Conservation (phyloP, 2,888 invertebrate species). For the Eudemis profundana region DNA sequence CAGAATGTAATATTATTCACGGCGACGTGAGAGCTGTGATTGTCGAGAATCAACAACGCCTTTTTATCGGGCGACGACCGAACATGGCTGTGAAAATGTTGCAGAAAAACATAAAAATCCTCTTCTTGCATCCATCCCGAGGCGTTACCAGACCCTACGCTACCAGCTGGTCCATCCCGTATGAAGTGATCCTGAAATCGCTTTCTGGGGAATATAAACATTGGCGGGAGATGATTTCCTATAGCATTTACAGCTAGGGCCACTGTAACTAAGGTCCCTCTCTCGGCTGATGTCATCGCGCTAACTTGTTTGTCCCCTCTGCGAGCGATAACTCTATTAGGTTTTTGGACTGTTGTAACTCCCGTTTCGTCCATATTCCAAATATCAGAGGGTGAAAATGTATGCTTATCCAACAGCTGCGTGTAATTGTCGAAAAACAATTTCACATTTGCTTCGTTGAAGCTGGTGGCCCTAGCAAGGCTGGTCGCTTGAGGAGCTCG, state of each 20-base stretch:
- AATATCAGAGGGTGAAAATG: slow-evolving; percentile 51
- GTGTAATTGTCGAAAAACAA: background rate
- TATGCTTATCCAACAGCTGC: background rate
- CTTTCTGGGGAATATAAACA: slow-evolving; percentile 46
- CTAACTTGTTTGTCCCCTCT: background rate
- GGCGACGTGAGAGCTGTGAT: slow-evolving; percentile 44
- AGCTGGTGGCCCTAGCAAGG: slow-evolving; percentile 1
- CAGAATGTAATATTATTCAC: slow-evolving; percentile 52
- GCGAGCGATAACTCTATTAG: slow-evolving; percentile 18
- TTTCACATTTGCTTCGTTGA: background rate
- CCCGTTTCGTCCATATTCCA: slow-evolving; percentile 66
- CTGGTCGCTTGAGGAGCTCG: background rate
- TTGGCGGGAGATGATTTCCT: no score
- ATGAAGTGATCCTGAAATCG: slow-evolving; percentile 51
- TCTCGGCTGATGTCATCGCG: no score
- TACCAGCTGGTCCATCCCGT: slow-evolving; percentile 52
- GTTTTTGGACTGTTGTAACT: slow-evolving; percentile 55
- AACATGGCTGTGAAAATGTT: slow-evolving; percentile 29
- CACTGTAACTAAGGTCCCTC: no score
- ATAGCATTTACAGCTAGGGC: no score
- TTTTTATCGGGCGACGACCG: slow-evolving; percentile 30
- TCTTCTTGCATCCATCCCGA: slow-evolving; percentile 48
- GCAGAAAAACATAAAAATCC: slow-evolving; percentile 42
- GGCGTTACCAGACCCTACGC: slow-evolving; percentile 47
- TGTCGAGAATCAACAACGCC: slow-evolving; percentile 42